A percentile compares a stretch with the other conserved stretches of the same genome.
These are phyloP conservation scores for Drosophila neotestacea DNA, from an alignment of 2,888 invertebrate species.

Conservation along the genomic window DNA sequence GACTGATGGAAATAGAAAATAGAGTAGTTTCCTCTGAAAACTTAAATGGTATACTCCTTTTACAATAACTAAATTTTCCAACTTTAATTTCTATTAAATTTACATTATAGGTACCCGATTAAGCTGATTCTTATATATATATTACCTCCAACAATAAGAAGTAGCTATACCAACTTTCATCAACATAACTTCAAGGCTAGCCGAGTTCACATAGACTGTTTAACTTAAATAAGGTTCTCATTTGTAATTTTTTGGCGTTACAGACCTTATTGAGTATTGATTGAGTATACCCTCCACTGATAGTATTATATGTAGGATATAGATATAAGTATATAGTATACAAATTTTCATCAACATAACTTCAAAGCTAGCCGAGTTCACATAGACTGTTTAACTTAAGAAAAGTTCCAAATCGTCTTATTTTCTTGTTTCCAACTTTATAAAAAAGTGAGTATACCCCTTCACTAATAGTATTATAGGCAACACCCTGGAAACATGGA, in stretches of 20 bases:
- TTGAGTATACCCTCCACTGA: too few relatives aligned
- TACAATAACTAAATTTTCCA: background rate
- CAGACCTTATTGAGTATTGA: too few relatives aligned
- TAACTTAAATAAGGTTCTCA: too few relatives aligned
- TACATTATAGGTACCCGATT: background rate
- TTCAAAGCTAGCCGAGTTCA: background rate
- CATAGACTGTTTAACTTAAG: background rate
- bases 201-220: background rate
- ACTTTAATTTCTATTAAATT: background rate
- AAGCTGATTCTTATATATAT: background rate
- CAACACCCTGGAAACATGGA: slow-evolving; percentile 33
- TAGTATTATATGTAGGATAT: too few relatives aligned
- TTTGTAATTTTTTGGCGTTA: too few relatives aligned
- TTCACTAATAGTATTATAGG: background rate
- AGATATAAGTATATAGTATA: too few relatives aligned
- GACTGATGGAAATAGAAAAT: too few relatives aligned
- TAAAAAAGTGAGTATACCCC: background rate
- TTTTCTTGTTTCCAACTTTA: background rate
- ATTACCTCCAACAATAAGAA: too few relatives aligned
- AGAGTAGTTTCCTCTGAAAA: too few relatives aligned
- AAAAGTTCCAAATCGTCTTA: too few relatives aligned
- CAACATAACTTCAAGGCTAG: background rate
- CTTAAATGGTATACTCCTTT: too few relatives aligned
- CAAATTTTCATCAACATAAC: background rate
- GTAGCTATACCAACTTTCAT: background rate